phyloP scores from a whole-genome alignment of 2,113 vertebrate species.

The Rhinolophus ferrumequinum region DNA sequence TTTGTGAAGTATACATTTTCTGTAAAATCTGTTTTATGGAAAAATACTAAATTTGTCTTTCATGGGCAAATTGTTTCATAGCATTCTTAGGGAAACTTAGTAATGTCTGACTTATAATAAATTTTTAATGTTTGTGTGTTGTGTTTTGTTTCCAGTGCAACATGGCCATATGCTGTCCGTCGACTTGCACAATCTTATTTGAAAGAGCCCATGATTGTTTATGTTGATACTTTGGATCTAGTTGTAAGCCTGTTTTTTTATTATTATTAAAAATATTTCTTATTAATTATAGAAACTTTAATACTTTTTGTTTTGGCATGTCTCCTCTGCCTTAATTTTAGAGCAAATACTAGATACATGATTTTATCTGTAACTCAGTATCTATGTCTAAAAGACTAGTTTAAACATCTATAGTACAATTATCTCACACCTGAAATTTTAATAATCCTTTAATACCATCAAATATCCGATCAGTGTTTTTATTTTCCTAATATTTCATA shows the following conservation, averaged over 20 bases:
- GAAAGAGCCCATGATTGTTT: slow-evolving; percentile 96
- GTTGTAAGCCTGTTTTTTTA: slow-evolving; percentile 88
- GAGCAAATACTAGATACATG: neutral
- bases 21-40: slow-evolving; percentile 11
- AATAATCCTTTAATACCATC: neutral
- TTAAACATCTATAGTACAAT: neutral
- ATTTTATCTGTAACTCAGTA: neutral
- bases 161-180: slow-evolving; percentile 95
- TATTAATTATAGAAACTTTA: neutral
- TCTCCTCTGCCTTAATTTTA: neutral
- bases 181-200: slow-evolving; percentile 94
- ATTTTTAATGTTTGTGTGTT: neutral
- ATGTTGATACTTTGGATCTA: slow-evolving; percentile 96
- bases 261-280: neutral
- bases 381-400: neutral
- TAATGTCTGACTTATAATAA: neutral
- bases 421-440: neutral
- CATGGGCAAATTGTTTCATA: neutral
- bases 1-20: neutral
- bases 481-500: neutral
- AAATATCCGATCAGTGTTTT: neutral
- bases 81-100: slow-evolving; percentile 12
- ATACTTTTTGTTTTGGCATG: neutral
- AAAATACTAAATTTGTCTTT: slow-evolving; percentile 31
- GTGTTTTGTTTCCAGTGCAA: slow-evolving; percentile 89